phyloP scores from a whole-genome alignment of 2,888 invertebrate species.

The Eristalis pertinax region DNA sequence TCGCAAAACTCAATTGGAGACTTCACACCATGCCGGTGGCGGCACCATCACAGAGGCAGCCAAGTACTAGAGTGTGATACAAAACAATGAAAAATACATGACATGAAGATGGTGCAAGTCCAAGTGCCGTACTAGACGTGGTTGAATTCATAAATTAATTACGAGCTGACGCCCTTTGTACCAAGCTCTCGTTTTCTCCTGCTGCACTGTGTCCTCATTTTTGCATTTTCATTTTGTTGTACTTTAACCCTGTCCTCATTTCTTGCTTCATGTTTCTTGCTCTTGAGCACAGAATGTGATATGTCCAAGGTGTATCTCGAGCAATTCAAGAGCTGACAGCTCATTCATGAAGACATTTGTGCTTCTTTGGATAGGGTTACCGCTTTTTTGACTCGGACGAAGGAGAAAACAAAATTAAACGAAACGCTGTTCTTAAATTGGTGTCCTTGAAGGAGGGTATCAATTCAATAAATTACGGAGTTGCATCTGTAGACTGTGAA shows the following conservation, averaged over 20 bases:
- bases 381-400: background rate
- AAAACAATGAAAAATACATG: conserved; percentile 31
- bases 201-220: conserved; percentile 24
- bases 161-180: conserved; percentile 61
- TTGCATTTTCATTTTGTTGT: background rate
- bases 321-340: conserved; percentile 43
- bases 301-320: conserved; percentile 31
- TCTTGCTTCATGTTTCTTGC: background rate
- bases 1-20: conserved; percentile 23
- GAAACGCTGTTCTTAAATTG: background rate
- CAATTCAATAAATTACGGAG: too few species aligned
- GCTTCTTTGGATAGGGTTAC: background rate
- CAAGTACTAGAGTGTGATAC: conserved; percentile 10
- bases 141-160: conserved; percentile 64
- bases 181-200: conserved; percentile 15
- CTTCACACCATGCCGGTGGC: conserved; percentile 2
- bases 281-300: conserved; percentile 6
- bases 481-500: too few species aligned
- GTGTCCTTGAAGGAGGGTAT: background rate
- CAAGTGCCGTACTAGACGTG: conserved; percentile 23
- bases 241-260: conserved; percentile 52
- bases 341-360: conserved; percentile 43
- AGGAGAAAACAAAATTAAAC: background rate
- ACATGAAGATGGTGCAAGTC: conserved; percentile 10
- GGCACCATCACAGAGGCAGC: conserved; percentile 2